Conservation (phyloP, 2,797 vertebrate species). For the Peromyscus aztecus region DNA sequence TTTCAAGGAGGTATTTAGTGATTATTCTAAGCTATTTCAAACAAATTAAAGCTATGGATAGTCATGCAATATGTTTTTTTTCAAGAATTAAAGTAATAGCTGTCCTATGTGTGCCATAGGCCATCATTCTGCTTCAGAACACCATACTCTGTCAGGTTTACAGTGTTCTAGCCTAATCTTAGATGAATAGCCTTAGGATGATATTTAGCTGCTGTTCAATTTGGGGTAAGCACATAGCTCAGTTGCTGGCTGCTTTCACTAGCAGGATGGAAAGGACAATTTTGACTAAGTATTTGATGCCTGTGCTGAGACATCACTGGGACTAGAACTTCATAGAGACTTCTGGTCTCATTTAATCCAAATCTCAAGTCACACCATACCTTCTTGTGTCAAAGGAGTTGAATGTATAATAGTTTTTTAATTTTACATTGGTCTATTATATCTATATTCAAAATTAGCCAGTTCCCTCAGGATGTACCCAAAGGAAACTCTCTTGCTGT, state of each 20-base stretch:
- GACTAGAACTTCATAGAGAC: background rate
- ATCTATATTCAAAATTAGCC: constrained; percentile 80
- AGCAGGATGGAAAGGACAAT: background rate
- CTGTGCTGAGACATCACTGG: background rate
- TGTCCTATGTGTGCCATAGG: background rate
- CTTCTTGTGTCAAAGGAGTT: constrained; percentile 31
- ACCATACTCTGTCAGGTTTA: background rate
- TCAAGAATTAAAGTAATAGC: background rate
- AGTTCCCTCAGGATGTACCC: constrained; percentile 79
- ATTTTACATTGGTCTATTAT: constrained; percentile 72
- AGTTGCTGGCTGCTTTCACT: background rate
- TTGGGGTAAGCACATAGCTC: background rate
- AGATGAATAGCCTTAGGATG: background rate
- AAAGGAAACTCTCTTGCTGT: constrained; percentile 76
- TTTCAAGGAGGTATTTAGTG: background rate
- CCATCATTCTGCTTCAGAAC: background rate
- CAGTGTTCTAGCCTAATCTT: background rate
- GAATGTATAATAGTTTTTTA: constrained; percentile 54
- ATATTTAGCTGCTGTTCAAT: background rate
- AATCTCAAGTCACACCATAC: background rate
- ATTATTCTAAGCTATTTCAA: background rate
- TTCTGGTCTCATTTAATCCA: constrained; percentile 15
- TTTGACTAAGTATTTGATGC: background rate
- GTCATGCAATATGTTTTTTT: background rate
- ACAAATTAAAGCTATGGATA: background rate